Conservation (phyloP, 2,797 vertebrate genomes). For the Sebastolobus altivelis region DNA sequence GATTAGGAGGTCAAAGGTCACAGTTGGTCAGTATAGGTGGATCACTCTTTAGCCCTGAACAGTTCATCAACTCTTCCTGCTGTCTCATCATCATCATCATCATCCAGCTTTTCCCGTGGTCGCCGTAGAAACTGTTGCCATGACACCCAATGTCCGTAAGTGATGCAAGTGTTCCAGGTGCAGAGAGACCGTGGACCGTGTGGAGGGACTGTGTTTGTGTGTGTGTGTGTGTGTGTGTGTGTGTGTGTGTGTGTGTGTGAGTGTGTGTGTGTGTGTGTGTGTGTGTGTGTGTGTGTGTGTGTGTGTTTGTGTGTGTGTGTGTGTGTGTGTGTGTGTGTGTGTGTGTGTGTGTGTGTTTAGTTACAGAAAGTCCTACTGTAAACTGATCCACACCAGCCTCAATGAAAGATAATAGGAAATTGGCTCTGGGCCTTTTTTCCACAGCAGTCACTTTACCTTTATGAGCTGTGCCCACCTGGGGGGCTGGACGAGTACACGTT, state of each 20-base stretch:
- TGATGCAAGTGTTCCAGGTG: constrained; percentile 83
- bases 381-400: constrained; percentile 50
- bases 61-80: constrained; percentile 57
- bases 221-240: constrained; percentile 35
- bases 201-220: constrained; percentile 20
- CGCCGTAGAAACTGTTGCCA: constrained; percentile 80
- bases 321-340: constrained; percentile 30
- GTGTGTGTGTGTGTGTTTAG: constrained; percentile 35
- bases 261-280: constrained; percentile 35
- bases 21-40: constrained; percentile 7
- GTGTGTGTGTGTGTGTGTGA: constrained; percentile 22
- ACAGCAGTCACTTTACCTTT: constrained; percentile 21
- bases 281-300: constrained; percentile 27
- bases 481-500: constrained; percentile 4
- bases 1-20: constrained; percentile 54
- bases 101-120: constrained; percentile 74
- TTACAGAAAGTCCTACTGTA: constrained; percentile 56
- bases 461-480: constrained; percentile 26
- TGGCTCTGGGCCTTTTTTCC: constrained; percentile 53
- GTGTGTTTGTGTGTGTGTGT: constrained; percentile 31
- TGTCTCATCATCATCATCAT: constrained; percentile 60
- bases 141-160: constrained; percentile 76
- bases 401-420: constrained; percentile 53
- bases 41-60: constrained; percentile 38
- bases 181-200: constrained; percentile 62